Evolutionary conservation across 2,888 invertebrate species (phyloP).

Genomic region (Hydriomena furcata): DNA sequence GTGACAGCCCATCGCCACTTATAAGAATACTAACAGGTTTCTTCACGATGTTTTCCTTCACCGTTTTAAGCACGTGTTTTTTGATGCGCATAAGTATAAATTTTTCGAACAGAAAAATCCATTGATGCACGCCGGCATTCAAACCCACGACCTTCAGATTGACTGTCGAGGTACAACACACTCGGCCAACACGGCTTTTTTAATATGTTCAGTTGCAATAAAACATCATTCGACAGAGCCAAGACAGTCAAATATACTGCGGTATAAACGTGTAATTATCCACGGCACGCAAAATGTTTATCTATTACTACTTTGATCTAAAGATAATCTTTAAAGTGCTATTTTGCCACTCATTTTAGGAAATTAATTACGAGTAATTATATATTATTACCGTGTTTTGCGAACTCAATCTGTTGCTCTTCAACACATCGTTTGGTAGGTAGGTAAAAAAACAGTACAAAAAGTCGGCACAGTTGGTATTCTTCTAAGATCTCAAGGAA

Average conservation of each 20-base stretch:
- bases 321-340: conserved; percentile 47
- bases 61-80: too few species aligned
- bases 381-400: conserved; percentile 30
- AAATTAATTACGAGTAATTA: conserved; percentile 37
- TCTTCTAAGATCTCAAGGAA: too few species aligned
- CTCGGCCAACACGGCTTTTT: too few species aligned
- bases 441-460: not conserved
- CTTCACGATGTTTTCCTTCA: too few species aligned
- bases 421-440: conserved; percentile 32
- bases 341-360: conserved; percentile 44
- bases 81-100: too few species aligned
- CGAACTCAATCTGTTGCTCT: conserved; percentile 31
- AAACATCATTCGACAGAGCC: not conserved
- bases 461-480: not conserved
- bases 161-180: too few species aligned
- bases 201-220: not conserved
- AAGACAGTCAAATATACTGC: conserved; percentile 51
- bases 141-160: too few species aligned
- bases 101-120: too few species aligned
- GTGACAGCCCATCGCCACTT: too few species aligned
- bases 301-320: conserved; percentile 49
- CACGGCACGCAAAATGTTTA: conserved; percentile 47
- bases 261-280: conserved; percentile 56
- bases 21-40: too few species aligned
- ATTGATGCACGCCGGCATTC: too few species aligned